Evolutionary conservation across 2,888 invertebrate genomes (phyloP), one percentile per base, ranked within the genome.

Genomic region (Orchesellides sinensis): DNA sequence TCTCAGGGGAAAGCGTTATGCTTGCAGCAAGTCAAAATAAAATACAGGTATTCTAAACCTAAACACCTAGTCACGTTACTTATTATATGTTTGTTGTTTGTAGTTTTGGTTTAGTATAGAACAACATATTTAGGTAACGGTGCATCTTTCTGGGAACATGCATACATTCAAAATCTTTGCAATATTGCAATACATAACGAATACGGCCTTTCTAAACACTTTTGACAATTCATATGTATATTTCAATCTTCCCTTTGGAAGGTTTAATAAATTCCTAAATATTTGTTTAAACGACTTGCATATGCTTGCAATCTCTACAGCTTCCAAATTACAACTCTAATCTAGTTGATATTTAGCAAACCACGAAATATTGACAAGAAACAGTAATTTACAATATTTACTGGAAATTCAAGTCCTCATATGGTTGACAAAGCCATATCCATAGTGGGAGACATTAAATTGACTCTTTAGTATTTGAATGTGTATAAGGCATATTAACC

Each of bases 1-100:
- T 6, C 47, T 47, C 10, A 6, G 32, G 52, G 12, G 6, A 54
- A 23, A 17, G 21, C 19, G 49, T 70, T 49, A 32, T 45, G 61
- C 61, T n/a, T 47, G 25, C 29, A 73, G 61, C 59, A 29, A 73
- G 73, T 73, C 61, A 63, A 47, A 72, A 61, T 72, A 63, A 70
- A 59, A 27, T 59, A 56, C 10, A 56, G 10, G 14, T 52, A 25
- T 6, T 27, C n/a, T 10, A 40, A 40, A 40, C 14, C 40, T 40
- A 2, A 2, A 40, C 40, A 14, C 40, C 10, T 32, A 32, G 6
- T 32, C 32, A 6, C 32, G 6, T 10, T 6, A 6, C 40, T 14
- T n/a, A 40, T 40, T 40, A 14, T n/a, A 40, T n/a, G 14, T 40
- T 40, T 40, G 14, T 14, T 40, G 40, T 40, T 40, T 40, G 10